These are phyloP conservation scores for Entomobrya proxima DNA, from an alignment of 2,888 invertebrate species.

Conservation along the genomic window DNA sequence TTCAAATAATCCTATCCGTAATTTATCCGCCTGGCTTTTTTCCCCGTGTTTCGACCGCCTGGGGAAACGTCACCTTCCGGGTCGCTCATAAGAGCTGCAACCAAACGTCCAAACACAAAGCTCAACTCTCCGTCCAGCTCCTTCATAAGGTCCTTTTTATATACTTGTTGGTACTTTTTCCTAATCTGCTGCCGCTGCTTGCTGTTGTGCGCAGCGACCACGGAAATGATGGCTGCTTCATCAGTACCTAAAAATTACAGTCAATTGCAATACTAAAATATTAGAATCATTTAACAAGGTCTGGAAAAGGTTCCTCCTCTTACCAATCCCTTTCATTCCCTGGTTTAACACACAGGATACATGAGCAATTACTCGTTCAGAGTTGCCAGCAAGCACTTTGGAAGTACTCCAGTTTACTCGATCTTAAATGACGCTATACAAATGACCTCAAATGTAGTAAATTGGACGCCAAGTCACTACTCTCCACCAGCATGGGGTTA, in stretches of 20 bases:
- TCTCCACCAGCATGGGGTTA: too few species aligned
- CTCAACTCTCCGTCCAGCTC: not conserved
- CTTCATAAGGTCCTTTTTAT: not conserved
- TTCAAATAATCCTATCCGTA: too few species aligned
- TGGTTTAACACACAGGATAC: not conserved
- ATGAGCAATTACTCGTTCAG: not conserved
- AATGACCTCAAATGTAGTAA: too few species aligned
- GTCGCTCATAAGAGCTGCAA: not conserved
- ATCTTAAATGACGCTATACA: too few species aligned
- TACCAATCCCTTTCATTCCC: conserved; percentile 34
- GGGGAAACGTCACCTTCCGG: not conserved
- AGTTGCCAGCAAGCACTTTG: not conserved
- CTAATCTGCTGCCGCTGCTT: not conserved
- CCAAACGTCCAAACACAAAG: not conserved
- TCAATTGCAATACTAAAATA: too few species aligned
- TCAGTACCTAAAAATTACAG: conserved; percentile 5
- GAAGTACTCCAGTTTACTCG: not conserved
- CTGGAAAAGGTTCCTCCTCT: too few species aligned
- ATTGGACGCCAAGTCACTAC: too few species aligned
- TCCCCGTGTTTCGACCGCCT: too few species aligned
- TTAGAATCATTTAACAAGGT: too few species aligned
- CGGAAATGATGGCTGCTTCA: not conserved
- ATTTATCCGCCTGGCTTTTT: too few species aligned
- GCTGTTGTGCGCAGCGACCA: not conserved
- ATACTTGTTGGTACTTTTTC: not conserved